Conservation (phyloP, 2,797 vertebrate species). For the Clarias laeviceps region DNA sequence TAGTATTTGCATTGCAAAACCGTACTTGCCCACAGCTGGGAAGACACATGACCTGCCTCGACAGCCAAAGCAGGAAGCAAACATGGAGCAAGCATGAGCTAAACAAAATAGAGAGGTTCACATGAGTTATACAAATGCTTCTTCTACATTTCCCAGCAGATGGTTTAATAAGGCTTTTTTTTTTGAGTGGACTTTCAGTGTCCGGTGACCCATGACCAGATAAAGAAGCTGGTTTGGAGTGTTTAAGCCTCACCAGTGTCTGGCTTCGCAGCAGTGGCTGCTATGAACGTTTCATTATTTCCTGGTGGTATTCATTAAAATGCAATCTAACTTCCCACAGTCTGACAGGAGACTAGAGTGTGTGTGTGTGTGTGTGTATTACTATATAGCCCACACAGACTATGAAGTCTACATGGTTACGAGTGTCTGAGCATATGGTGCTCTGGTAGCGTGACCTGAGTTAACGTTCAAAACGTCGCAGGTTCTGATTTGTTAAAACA, state of each 20-base stretch:
- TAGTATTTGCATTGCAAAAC: slow-evolving; percentile 66
- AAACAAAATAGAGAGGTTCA: background rate
- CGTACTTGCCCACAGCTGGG: slow-evolving; percentile 36
- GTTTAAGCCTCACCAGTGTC: slow-evolving; percentile 9
- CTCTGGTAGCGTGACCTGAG: slow-evolving; percentile 22
- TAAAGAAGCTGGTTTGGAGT: slow-evolving; percentile 7
- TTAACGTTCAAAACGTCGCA: slow-evolving; percentile 14
- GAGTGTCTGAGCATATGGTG: slow-evolving; percentile 41
- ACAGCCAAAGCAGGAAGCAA: slow-evolving; percentile 39
- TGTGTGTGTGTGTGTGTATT: slow-evolving; percentile 5
- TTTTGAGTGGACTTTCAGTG: slow-evolving; percentile 22
- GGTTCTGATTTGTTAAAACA: background rate
- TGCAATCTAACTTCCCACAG: slow-evolving; percentile 48
- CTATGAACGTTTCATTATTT: slow-evolving; percentile 38
- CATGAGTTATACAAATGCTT: slow-evolving; percentile 32
- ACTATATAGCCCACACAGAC: slow-evolving; percentile 37
- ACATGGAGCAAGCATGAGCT: too few relatives aligned
- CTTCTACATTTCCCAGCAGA: slow-evolving; percentile 21
- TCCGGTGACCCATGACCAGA: background rate
- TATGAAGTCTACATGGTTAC: slow-evolving; percentile 33
- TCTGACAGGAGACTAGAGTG: slow-evolving; percentile 31
- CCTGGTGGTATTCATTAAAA: slow-evolving; percentile 49
- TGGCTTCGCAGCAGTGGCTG: slow-evolving; percentile 16
- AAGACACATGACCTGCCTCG: slow-evolving; percentile 31
- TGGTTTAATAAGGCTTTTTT: slow-evolving; percentile 32